These are phyloP conservation scores for Stegana nigrithorax DNA, from an alignment of 2,888 invertebrate genomes.

Conservation along the genomic window DNA sequence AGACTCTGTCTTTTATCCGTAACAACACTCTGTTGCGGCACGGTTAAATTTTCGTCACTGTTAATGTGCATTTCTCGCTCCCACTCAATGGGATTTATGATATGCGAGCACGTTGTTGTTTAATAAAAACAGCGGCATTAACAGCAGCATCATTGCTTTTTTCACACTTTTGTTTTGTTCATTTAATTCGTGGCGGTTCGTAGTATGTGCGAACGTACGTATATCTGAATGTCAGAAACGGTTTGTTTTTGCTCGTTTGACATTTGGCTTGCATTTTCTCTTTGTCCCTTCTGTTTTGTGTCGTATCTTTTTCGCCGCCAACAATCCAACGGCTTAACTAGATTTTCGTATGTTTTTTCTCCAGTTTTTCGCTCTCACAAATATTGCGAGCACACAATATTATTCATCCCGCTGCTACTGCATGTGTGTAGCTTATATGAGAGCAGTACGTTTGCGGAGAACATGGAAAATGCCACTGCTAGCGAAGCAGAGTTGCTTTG, in stretches of 20 bases:
- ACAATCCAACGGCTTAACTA: too few species aligned
- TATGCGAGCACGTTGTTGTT: too few species aligned
- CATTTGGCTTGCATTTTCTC: conserved; percentile 15
- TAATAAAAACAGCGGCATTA: too few species aligned
- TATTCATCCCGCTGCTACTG: too few species aligned
- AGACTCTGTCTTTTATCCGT: too few species aligned
- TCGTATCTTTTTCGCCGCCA: conserved; percentile 3
- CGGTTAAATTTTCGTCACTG: too few species aligned
- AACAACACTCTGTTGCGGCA: too few species aligned
- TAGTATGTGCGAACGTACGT: conserved; percentile 24
- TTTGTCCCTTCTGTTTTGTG: background rate
- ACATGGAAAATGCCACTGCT: background rate
- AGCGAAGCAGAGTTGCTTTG: background rate
- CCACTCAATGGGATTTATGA: too few species aligned
- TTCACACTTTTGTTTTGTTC: conserved; percentile 62
- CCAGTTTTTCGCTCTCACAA: background rate
- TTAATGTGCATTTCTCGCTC: too few species aligned
- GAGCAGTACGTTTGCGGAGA: background rate
- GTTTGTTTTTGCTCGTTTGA: conserved; percentile 15
- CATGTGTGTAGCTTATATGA: conserved; percentile 12
- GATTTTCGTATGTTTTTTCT: too few species aligned
- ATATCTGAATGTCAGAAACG: conserved; percentile 11
- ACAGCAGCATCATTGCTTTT: too few species aligned
- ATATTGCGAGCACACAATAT: conserved; percentile 39
- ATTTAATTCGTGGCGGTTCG: conserved; percentile 54